These are phyloP conservation scores for Aythya baeri DNA, from an alignment of 2,113 vertebrate genomes.

Conservation along the genomic window DNA sequence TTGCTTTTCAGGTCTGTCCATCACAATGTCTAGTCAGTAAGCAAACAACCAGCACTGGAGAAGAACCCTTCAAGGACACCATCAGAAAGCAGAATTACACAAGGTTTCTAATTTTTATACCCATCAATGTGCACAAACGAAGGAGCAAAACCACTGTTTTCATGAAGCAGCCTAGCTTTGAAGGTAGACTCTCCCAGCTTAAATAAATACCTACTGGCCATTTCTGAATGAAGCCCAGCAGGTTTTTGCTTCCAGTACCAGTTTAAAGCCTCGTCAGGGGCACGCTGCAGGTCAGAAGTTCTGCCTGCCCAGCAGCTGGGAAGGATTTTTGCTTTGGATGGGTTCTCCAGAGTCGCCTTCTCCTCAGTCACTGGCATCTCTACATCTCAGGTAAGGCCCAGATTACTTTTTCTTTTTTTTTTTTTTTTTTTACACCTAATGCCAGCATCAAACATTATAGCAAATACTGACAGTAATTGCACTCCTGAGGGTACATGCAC, in stretches of 20 bases:
- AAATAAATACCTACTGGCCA: background rate
- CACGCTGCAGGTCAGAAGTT: fast-evolving
- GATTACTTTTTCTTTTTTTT: background rate
- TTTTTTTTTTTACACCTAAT: background rate
- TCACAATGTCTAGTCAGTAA: background rate
- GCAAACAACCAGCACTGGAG: background rate
- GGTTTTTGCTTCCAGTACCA: background rate
- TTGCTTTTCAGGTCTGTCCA: background rate
- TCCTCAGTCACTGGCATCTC: background rate
- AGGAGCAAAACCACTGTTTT: background rate
- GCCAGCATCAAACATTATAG: background rate
- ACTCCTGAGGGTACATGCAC: background rate
- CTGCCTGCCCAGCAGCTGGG: background rate
- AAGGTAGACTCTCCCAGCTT: background rate
- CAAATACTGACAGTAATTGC: background rate
- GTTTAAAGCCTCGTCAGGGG: background rate
- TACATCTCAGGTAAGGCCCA: background rate
- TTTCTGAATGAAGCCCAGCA: background rate
- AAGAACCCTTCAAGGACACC: background rate
- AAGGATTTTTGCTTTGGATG: background rate
- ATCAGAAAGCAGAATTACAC: background rate
- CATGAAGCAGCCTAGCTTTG: background rate
- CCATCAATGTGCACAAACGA: background rate
- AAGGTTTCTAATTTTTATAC: background rate
- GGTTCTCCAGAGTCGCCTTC: background rate